These are phyloP conservation scores for Marmota monax DNA, from an alignment of 2,113 vertebrate species.

Conservation along the genomic window DNA sequence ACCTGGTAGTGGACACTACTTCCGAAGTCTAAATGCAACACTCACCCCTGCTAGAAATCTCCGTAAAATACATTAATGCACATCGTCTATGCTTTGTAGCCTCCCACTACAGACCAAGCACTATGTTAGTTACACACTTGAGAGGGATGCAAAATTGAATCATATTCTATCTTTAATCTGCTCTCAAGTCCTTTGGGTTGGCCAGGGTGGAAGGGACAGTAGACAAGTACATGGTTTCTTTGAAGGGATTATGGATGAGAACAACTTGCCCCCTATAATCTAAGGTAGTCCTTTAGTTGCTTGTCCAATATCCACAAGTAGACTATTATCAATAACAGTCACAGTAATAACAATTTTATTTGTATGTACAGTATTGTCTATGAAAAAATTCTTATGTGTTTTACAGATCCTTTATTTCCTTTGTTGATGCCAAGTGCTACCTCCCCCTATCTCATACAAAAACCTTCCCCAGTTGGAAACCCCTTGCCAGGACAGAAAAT, in stretches of 20 bases:
- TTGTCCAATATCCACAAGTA: neutral
- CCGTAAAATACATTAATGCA: neutral
- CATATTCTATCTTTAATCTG: neutral
- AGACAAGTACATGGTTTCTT: neutral
- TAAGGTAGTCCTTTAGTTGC: neutral
- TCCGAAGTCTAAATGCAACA: neutral
- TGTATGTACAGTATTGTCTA: neutral
- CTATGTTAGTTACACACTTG: neutral
- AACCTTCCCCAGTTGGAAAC: neutral
- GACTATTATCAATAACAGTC: neutral
- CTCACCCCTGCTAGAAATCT: neutral
- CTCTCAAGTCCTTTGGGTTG: neutral
- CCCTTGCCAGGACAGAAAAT: neutral
- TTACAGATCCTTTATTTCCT: neutral
- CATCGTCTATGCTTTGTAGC: neutral
- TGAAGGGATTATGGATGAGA: neutral
- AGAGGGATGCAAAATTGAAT: neutral
- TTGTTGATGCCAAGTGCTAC: neutral
- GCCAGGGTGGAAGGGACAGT: neutral
- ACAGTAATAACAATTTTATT: neutral
- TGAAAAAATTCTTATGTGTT: neutral
- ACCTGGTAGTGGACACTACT: too few species aligned
- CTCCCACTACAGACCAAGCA: neutral
- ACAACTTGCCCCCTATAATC: neutral
- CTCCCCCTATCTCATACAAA: neutral